Percentiles rank a stretch among this genome's conserved stretches.
These are phyloP conservation scores for Leptopilina boulardi DNA, from an alignment of 1,140 invertebrate species.

Conservation along the genomic window DNA sequence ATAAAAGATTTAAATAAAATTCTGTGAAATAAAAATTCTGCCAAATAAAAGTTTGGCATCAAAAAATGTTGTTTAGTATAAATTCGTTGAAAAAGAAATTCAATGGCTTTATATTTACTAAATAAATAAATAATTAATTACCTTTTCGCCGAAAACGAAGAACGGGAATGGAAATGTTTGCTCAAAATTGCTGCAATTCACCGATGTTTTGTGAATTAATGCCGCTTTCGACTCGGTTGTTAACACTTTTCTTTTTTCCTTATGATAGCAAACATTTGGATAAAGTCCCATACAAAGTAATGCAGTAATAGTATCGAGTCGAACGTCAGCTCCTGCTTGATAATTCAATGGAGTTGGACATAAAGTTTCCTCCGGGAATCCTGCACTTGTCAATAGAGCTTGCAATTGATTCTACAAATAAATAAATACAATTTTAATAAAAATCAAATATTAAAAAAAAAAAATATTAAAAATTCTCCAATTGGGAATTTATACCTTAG, in stretches of 20 bases:
- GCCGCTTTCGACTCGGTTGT: conserved; percentile 97
- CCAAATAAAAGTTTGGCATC: too few species aligned
- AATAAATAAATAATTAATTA: conserved; percentile 62
- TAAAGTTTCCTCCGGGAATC: conserved; percentile 94
- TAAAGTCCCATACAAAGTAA: conserved; percentile 94
- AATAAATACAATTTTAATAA: neutral
- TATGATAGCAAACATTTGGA: conserved; percentile 97
- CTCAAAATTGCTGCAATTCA: conserved; percentile 93
- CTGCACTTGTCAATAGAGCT: conserved; percentile 87
- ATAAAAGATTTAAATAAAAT: neutral
- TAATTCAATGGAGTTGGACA: conserved; percentile 80
- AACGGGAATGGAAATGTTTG: conserved; percentile 94
- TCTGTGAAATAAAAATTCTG: neutral
- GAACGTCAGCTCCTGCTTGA: conserved; percentile 87
- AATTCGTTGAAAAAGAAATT: too few species aligned
- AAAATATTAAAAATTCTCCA: neutral
- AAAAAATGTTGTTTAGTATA: too few species aligned
- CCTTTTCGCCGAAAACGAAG: conserved; percentile 98
- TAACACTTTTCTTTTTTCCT: conserved; percentile 95
- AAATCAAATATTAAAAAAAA: neutral
- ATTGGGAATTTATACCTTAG: conserved; percentile 79
- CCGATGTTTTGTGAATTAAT: conserved; percentile 96
- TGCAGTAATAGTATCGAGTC: conserved; percentile 90
- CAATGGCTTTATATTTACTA: too few species aligned
- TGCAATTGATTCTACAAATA: conserved; percentile 86